Conservation (phyloP, 2,888 invertebrate genomes). For the Synanthedon vespiformis region DNA sequence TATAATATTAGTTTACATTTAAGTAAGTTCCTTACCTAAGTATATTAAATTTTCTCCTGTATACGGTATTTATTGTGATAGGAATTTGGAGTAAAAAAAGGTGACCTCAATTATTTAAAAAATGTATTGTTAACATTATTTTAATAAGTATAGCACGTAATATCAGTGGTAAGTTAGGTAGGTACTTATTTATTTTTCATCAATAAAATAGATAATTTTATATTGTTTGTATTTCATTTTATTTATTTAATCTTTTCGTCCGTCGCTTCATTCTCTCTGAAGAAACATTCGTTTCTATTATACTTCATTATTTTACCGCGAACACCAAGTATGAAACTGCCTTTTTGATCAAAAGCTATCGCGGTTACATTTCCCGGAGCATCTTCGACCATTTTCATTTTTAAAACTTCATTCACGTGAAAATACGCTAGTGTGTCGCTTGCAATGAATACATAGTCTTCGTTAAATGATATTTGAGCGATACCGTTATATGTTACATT, state of each 20-base stretch:
- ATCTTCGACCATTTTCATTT: slow-evolving; percentile 32
- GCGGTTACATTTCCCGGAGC: slow-evolving; percentile 39
- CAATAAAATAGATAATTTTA: too few relatives aligned
- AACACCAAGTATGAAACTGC: slow-evolving; percentile 39
- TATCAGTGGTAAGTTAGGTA: too few relatives aligned
- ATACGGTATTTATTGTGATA: too few relatives aligned
- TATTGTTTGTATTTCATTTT: too few relatives aligned
- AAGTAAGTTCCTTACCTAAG: too few relatives aligned
- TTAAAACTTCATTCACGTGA: slow-evolving; percentile 38
- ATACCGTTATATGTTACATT: slow-evolving; percentile 38
- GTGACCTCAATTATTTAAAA: too few relatives aligned
- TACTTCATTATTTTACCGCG: slow-evolving; percentile 41
- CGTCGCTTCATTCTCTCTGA: slow-evolving; percentile 11
- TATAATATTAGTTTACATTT: too few relatives aligned
- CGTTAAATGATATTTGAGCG: slow-evolving; percentile 45
- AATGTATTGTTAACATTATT: too few relatives aligned
- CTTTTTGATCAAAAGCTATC: slow-evolving; percentile 41
- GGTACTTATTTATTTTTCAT: too few relatives aligned
- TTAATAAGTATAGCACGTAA: too few relatives aligned
- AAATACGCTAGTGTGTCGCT: slow-evolving; percentile 39
- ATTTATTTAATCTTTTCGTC: not conserved
- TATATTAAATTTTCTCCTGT: too few relatives aligned
- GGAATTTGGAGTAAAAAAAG: too few relatives aligned
- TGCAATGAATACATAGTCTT: slow-evolving; percentile 38
- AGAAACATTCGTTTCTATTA: slow-evolving; percentile 31